Conservation (phyloP, 2,888 invertebrate genomes). For the Amblyjoppa fuscipennis region DNA sequence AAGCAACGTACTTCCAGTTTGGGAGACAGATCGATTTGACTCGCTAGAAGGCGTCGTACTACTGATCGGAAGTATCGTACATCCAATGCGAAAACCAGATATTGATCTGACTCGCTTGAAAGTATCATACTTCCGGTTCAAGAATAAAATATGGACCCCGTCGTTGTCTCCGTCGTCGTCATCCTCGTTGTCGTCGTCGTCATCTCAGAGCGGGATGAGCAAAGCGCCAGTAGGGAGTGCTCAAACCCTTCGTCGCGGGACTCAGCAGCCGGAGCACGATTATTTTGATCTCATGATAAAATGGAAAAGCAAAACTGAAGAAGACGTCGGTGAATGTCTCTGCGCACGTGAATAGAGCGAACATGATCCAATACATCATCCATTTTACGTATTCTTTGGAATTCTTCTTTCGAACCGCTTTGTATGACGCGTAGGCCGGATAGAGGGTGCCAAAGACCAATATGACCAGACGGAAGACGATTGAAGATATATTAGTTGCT, state of each 20-base stretch:
- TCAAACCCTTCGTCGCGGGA: conserved; percentile 98
- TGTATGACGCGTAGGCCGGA: conserved; percentile 99
- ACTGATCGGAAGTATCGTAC: too few relatives aligned
- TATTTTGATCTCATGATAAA: conserved; percentile 99
- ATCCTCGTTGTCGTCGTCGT: too few relatives aligned
- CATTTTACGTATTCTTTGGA: conserved; percentile 99
- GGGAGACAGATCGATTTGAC: too few relatives aligned
- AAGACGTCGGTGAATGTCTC: conserved; percentile 99
- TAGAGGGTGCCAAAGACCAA: conserved; percentile 98
- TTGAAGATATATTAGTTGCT: too few relatives aligned
- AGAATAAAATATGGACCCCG: too few relatives aligned
- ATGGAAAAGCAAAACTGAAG: conserved; percentile 96
- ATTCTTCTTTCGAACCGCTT: conserved; percentile 99
- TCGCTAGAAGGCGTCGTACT: too few relatives aligned
- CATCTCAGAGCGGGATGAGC: conserved; percentile 97
- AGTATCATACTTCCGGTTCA: too few relatives aligned
- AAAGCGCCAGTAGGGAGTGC: conserved; percentile 97
- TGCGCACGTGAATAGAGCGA: conserved; percentile 96
- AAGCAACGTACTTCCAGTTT: too few relatives aligned
- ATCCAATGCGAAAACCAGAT: too few relatives aligned
- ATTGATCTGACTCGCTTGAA: too few relatives aligned
- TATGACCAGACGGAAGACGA: too few relatives aligned
- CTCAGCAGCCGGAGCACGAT: conserved; percentile 98
- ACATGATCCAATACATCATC: conserved; percentile 99
- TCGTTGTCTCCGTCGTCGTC: too few relatives aligned